Conservation (phyloP, 1,140 invertebrate genomes). For the Rhagoletis zephyria region DNA sequence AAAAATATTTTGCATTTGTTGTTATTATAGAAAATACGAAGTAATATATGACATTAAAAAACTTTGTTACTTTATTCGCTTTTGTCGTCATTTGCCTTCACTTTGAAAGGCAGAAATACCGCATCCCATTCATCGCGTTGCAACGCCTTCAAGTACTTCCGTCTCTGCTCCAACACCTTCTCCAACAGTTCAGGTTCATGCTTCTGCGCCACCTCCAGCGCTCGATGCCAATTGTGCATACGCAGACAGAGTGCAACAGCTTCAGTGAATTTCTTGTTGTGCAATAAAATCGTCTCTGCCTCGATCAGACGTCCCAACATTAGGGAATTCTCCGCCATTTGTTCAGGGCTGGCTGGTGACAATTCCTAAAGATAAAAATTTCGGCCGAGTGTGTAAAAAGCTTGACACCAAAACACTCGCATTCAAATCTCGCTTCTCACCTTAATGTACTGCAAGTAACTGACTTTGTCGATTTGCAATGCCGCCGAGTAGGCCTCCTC, state of each 20-base stretch:
- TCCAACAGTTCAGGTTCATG: slow-evolving; percentile 85
- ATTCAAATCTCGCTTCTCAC: slow-evolving; percentile 63
- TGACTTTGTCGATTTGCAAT: slow-evolving; percentile 89
- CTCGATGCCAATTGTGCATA: slow-evolving; percentile 90
- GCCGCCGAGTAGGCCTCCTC: slow-evolving; percentile 94
- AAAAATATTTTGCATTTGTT: slow-evolving; percentile 16
- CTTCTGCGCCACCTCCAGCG: slow-evolving; percentile 87
- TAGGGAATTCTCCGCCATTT: slow-evolving; percentile 86
- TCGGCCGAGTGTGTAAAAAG: too few species aligned
- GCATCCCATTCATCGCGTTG: slow-evolving; percentile 85
- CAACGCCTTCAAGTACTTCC: slow-evolving; percentile 83
- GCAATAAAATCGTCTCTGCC: slow-evolving; percentile 87
- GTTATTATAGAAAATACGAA: not conserved
- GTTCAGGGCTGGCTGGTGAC: slow-evolving; percentile 75
- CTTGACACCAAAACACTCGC: too few species aligned
- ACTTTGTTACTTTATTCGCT: not conserved
- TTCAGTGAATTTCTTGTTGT: slow-evolving; percentile 83
- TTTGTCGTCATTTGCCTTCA: slow-evolving; percentile 73
- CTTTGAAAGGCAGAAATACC: slow-evolving; percentile 79
- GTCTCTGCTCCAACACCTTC: slow-evolving; percentile 83
- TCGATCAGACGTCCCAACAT: slow-evolving; percentile 85
- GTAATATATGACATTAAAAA: not conserved
- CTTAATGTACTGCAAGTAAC: slow-evolving; percentile 88
- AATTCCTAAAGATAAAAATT: slow-evolving; percentile 72
- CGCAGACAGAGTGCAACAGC: slow-evolving; percentile 87